phyloP scores from a whole-genome alignment of 2,888 invertebrate genomes.

The Heliothis peltigera region DNA sequence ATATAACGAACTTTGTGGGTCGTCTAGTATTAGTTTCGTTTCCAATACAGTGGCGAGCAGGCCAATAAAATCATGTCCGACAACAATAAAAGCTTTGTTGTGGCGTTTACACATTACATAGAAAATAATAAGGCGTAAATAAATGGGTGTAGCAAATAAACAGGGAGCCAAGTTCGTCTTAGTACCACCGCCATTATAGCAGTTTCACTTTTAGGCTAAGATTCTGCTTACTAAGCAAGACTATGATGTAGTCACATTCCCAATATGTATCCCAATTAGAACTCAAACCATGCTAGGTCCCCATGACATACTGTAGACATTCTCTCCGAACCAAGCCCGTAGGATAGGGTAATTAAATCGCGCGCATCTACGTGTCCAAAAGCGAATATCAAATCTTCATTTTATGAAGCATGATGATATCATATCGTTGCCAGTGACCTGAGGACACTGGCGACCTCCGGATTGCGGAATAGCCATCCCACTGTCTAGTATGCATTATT shows the following conservation, averaged over 20 bases:
- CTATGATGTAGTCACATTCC: not conserved
- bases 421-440: not conserved
- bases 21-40: slow-evolving; percentile 37
- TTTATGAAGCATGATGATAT: not conserved
- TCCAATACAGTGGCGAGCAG: slow-evolving; percentile 33
- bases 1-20: slow-evolving; percentile 47
- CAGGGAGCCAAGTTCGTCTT: not conserved
- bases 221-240: no score
- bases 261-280: slow-evolving; percentile 2
- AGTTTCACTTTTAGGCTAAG: not conserved
- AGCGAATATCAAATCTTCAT: not conserved
- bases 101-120: slow-evolving; percentile 10
- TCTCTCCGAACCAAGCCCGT: no score
- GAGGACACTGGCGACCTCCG: slow-evolving; percentile 5
- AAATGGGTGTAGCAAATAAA: not conserved
- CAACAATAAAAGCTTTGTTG: slow-evolving; percentile 48
- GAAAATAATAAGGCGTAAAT: slow-evolving; percentile 1
- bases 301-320: no score
- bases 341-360: no score
- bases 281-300: not conserved
- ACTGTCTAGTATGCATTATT: slow-evolving; percentile 15
- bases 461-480: slow-evolving; percentile 6
- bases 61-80: slow-evolving; percentile 49
- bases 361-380: not conserved
- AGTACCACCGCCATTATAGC: not conserved